Base-by-base conservation (phyloP, 2,113 vertebrate genomes). In the Oreamnos americanus region DNA sequence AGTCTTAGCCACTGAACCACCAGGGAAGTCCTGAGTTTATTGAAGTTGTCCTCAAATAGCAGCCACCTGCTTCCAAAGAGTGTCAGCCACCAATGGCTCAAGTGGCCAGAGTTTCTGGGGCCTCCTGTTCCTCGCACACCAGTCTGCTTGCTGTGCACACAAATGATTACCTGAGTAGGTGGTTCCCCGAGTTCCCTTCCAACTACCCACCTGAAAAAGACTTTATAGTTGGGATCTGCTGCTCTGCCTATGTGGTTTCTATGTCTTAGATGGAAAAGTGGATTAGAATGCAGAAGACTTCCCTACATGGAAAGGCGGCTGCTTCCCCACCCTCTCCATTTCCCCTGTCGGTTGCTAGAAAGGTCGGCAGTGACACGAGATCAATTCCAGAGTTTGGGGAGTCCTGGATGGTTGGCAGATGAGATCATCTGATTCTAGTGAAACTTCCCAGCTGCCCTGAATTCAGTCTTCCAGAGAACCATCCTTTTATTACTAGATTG, bases 291-390 rank as follows among this genome's bases (percentile, higher is more conserved):
- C 36, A 85, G 85, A 96, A 95, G 74, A 95, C 79, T 97, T 94
- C 94, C 91, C 93, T 97, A 96, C 49, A 96, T 91, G 89, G 97
- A 62, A 97, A 98, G 94, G 58, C 89, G 91, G 93, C 83, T 94
- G 49, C 83, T 45, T 97, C 6, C 53, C 55, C 45, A 53, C 23
- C 15, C 39, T 83, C 23, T 87, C 26, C 15, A 55, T 13, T 94
- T 96, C n/a, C 91, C 93, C 96, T 78, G 87, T 93, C 55, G 88
- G 97, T 96, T 94, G 71, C 49, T 86, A 17, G 87, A 95, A 82
- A 96, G 78, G 95, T 92, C 83, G 39, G 85, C 85, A 88, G 45
- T 98, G 93, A 97, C 95, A 97, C 51, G 74, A 95, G 93, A 96
- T 76, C 23, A 71, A 67, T 96, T 88, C 67, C 97, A 95, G 87